phyloP scores from a whole-genome alignment of 2,113 vertebrate genomes.

The Phalacrocorax carbo region DNA sequence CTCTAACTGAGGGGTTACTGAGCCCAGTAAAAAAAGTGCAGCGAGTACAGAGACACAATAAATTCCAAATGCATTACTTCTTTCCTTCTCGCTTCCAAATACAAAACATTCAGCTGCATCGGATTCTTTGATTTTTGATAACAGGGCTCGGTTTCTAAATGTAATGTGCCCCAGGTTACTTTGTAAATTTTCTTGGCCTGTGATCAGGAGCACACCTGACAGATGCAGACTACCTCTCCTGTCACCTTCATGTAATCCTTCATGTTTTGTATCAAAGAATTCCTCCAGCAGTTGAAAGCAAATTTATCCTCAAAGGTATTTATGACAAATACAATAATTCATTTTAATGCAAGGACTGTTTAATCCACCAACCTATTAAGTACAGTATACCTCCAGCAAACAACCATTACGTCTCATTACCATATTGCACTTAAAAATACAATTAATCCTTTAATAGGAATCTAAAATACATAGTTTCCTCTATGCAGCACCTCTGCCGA shows the following conservation, averaged over 20 bases:
- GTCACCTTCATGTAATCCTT: conserved; percentile 73
- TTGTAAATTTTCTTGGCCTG: conserved; percentile 67
- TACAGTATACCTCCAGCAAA: conserved; percentile 59
- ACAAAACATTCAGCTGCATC: conserved; percentile 44
- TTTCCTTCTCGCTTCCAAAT: conserved; percentile 51
- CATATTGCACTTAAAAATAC: conserved; percentile 65
- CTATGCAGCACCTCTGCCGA: background rate
- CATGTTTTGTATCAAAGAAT: conserved; percentile 74
- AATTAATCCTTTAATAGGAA: conserved; percentile 69
- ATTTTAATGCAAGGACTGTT: conserved; percentile 66
- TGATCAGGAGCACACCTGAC: conserved; percentile 79
- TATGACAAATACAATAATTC: conserved; percentile 76
- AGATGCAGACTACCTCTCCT: conserved; percentile 75
- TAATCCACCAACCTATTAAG: conserved; percentile 66
- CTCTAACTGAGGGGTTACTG: background rate
- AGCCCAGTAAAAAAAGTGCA: background rate
- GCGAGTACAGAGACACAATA: background rate
- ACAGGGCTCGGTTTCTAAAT: conserved; percentile 65
- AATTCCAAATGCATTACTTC: conserved; percentile 45
- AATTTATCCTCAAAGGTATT: conserved; percentile 75
- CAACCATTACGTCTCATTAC: conserved; percentile 55
- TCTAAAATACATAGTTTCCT: conserved; percentile 53
- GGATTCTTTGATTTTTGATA: conserved; percentile 72
- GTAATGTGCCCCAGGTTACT: conserved; percentile 74
- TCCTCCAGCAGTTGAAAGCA: conserved; percentile 65